phyloP scores from a whole-genome alignment of 2,797 vertebrate species.

The Clamator glandarius region DNA sequence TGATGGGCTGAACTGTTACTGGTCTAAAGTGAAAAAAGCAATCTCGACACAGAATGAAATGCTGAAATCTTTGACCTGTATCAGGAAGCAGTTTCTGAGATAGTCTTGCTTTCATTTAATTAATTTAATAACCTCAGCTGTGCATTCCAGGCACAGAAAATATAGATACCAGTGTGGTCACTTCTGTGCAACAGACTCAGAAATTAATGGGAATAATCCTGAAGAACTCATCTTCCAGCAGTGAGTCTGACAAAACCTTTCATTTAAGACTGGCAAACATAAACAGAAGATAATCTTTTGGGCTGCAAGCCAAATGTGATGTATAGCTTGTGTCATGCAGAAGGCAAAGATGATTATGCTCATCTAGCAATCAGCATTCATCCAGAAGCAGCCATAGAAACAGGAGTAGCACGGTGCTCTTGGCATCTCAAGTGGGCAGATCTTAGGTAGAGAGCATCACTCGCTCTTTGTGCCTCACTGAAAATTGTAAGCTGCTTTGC shows the following conservation, averaged over 20 bases:
- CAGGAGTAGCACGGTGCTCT: background rate
- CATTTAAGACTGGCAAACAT: background rate
- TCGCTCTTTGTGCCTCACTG: background rate
- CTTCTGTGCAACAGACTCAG: background rate
- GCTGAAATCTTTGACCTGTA: background rate
- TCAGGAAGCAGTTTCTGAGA: background rate
- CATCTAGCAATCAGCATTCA: background rate
- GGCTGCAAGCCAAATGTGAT: background rate
- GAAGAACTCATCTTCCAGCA: background rate
- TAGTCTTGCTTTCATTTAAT: background rate
- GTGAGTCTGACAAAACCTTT: background rate
- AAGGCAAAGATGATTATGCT: background rate
- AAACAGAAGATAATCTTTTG: background rate
- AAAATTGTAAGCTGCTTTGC: background rate
- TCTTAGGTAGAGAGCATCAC: background rate
- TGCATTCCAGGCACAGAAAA: background rate
- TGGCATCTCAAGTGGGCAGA: background rate
- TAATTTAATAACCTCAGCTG: background rate
- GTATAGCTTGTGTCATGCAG: background rate
- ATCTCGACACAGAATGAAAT: background rate
- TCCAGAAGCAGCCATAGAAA: background rate
- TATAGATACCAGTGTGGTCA: background rate
- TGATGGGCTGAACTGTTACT: background rate
- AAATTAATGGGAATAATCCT: background rate
- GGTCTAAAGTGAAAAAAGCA: background rate